Evolutionary conservation across 2,113 vertebrate genomes (phyloP), one percentile per base, ranked within the genome.

Genomic region (Balaeniceps rex): DNA sequence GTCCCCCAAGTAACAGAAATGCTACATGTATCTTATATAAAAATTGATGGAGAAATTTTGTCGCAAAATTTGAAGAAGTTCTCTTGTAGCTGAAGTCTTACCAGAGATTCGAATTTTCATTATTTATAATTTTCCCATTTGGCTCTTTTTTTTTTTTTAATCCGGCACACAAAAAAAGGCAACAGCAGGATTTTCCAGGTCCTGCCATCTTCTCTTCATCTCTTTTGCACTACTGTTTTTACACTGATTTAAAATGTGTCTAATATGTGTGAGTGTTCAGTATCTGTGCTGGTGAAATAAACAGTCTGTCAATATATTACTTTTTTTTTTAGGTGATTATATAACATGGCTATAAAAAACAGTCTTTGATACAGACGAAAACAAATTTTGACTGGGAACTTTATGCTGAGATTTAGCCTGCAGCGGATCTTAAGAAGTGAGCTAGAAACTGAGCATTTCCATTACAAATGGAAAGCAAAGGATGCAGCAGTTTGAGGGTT

Each of bases 1-100:
- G 87, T 92, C 92, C 94, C 88, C 96, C 68, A 96, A 97, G 87
- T 40, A 92, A 97, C 66, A 93, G 52, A 90, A 97, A 88, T 90
- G 83, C 58, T 94, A 60, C 77, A 66, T 40, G 17, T 72, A 80
- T 82, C 85, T 94, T 58, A 95, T 44, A 77, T 40, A 92, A 95
- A 97, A 85, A 70, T 60, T 81, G 91, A 97, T 84, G 47, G 38
- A 93, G 75, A 88, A 26, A 44, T 55, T 95, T 90, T 74, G 34
- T 69, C 18, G 3, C 68, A 95, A 95, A 97, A 93, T 87, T 91
- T 92, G 92, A 96, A 96, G 75, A 49, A 70, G 36, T 7, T 82
- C 12, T 93, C 96, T 93, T 76, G 91, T 42, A 66, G 16, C 29
- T 85, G n/a, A 87, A 94, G 47, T n/a, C 63, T 68, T 68, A 93